These are phyloP conservation scores for Myxocyprinus asiaticus DNA, from an alignment of 2,113 vertebrate species.

Conservation along the genomic window DNA sequence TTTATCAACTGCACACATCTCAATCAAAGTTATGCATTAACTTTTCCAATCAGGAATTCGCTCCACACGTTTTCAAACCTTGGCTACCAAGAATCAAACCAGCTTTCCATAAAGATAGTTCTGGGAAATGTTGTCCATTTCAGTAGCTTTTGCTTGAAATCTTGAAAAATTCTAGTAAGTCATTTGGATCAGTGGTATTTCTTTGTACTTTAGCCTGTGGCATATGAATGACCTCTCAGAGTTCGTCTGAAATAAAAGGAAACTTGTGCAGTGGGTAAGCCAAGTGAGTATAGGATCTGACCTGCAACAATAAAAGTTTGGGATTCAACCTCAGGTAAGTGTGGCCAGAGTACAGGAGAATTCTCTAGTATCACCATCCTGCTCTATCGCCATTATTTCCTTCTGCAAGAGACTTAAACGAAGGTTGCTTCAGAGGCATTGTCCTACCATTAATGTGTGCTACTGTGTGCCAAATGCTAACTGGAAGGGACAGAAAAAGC, in stretches of 20 bases:
- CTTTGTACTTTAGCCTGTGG: constrained; percentile 43
- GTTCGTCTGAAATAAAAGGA: not conserved
- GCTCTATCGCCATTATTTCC: not conserved
- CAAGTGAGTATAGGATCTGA: too few species aligned
- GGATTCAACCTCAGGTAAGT: not conserved
- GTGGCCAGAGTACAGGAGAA: not conserved
- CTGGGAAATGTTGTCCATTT: not conserved
- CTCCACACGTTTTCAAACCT: constrained; percentile 21
- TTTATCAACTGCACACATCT: constrained; percentile 16
- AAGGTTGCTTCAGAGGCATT: too few species aligned
- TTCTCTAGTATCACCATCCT: not conserved
- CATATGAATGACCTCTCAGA: constrained; percentile 18
- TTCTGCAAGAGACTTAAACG: not conserved
- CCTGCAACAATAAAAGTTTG: not conserved
- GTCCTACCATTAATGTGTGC: not conserved
- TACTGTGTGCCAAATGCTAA: constrained; percentile 11
- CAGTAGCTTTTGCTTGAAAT: constrained; percentile 1
- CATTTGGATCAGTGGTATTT: constrained; percentile 30
- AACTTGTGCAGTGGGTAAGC: not conserved
- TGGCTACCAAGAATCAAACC: too few species aligned
- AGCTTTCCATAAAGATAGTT: too few species aligned
- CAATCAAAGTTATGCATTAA: constrained; percentile 50
- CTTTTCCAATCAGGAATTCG: constrained; percentile 40
- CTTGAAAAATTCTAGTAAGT: constrained; percentile 31
- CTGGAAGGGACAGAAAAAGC: not conserved